Evolutionary conservation across 1,140 invertebrate species (phyloP).

Genomic region (Lineus longissimus): DNA sequence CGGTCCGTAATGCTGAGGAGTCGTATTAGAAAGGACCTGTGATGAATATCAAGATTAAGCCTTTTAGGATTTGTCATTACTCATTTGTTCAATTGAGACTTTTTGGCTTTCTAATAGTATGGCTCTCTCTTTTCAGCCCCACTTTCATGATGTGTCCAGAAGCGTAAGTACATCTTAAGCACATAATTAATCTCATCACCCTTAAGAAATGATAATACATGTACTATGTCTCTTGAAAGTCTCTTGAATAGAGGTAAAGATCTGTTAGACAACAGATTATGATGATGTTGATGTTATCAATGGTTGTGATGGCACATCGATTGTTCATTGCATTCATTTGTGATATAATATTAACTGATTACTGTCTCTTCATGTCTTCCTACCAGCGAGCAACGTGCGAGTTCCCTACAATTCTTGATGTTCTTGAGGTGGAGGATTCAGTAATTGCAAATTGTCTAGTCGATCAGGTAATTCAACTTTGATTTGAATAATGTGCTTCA

Average conservation of each 20-base stretch:
- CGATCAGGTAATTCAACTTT: conserved; percentile 62
- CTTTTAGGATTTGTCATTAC: too few relatives aligned
- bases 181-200: too few relatives aligned
- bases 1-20: too few relatives aligned
- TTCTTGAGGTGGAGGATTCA: conserved; percentile 69
- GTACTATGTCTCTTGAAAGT: not conserved
- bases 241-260: not conserved
- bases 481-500: not conserved
- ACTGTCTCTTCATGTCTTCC: too few relatives aligned
- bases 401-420: conserved; percentile 64
- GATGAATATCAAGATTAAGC: too few relatives aligned
- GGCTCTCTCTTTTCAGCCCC: conserved; percentile 30
- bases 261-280: not conserved
- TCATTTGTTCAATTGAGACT: not conserved
- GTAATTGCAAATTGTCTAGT: conserved; percentile 80
- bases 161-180: conserved; percentile 39
- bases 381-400: conserved; percentile 46
- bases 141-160: conserved; percentile 63
- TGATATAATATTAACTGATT: not conserved
- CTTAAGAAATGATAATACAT: not conserved
- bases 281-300: not conserved
- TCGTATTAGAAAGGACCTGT: too few relatives aligned
- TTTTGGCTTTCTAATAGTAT: not conserved
- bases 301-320: not conserved
- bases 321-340: not conserved